Conservation (phyloP, 2,888 invertebrate genomes). For the Drosophila siamana region DNA sequence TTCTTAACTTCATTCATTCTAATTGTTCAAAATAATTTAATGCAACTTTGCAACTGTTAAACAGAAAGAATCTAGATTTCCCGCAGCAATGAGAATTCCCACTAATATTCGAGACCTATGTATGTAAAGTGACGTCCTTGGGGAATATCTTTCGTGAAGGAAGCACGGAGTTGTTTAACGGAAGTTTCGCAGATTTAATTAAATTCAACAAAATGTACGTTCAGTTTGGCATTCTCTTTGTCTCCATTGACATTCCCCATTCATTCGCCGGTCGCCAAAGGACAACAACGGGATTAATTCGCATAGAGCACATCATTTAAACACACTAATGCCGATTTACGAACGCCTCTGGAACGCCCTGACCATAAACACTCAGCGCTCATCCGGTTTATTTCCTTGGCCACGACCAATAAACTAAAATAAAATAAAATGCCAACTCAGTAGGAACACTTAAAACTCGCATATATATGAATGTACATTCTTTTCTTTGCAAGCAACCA, state of each 20-base stretch:
- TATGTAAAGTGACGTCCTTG: neutral
- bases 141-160: neutral
- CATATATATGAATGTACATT: slow-evolving; percentile 28
- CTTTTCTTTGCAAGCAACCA: slow-evolving; percentile 17
- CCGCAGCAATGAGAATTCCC: no score
- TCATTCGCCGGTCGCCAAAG: slow-evolving; percentile 23
- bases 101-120: neutral
- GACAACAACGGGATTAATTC: slow-evolving; percentile 18
- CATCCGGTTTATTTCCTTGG: slow-evolving; percentile 29
- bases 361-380: slow-evolving; percentile 30
- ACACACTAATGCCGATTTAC: slow-evolving; percentile 60
- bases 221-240: neutral
- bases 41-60: no score
- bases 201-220: slow-evolving; percentile 12
- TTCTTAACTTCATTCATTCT: no score
- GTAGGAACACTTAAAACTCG: slow-evolving; percentile 52
- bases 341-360: slow-evolving; percentile 44
- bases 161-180: neutral
- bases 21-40: no score
- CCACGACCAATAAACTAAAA: slow-evolving; percentile 45
- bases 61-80: no score
- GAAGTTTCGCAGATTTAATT: slow-evolving; percentile 20
- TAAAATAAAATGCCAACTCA: slow-evolving; percentile 54
- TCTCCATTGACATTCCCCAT: slow-evolving; percentile 1
- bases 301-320: slow-evolving; percentile 39